These are phyloP conservation scores for Lamprotornis superbus DNA, from an alignment of 2,113 vertebrate species.

Conservation along the genomic window DNA sequence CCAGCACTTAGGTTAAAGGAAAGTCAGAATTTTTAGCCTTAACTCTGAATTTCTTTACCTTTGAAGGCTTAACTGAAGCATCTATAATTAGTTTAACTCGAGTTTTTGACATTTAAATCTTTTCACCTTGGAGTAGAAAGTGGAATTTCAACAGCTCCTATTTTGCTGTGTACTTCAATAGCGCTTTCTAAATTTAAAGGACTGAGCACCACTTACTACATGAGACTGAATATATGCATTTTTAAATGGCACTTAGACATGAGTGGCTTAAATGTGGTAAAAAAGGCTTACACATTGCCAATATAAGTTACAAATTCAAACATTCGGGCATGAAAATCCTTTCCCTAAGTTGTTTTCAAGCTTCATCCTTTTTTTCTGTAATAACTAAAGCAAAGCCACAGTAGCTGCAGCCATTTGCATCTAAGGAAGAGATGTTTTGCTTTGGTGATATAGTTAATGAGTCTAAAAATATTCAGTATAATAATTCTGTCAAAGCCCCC, in stretches of 20 bases:
- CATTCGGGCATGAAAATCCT: slow-evolving; percentile 76
- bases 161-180: slow-evolving; percentile 12
- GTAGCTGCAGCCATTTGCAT: slow-evolving; percentile 85
- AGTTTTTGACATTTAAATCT: slow-evolving; percentile 46
- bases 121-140: slow-evolving; percentile 7
- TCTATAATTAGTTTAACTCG: slow-evolving; percentile 35
- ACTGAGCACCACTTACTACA: slow-evolving; percentile 27
- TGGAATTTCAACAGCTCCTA: slow-evolving; percentile 4
- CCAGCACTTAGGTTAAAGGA: slow-evolving; percentile 55
- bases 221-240: slow-evolving; percentile 52
- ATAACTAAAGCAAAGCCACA: slow-evolving; percentile 87
- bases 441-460: slow-evolving; percentile 91
- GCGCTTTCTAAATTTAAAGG: slow-evolving; percentile 18
- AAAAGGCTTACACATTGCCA: slow-evolving; percentile 47
- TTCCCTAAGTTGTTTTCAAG: slow-evolving; percentile 80
- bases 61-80: slow-evolving; percentile 66
- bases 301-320: slow-evolving; percentile 75
- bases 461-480: slow-evolving; percentile 93
- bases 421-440: slow-evolving; percentile 86
- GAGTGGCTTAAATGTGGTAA: slow-evolving; percentile 65
- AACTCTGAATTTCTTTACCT: slow-evolving; percentile 63
- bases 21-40: slow-evolving; percentile 66
- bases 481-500: slow-evolving; percentile 91
- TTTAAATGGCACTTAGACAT: slow-evolving; percentile 63
- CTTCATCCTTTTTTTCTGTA: slow-evolving; percentile 78